Percentiles rank a stretch among this genome's conserved stretches.
Evolutionary conservation across 2,797 vertebrate genomes (phyloP).

Genomic region (Xiphorhynchus erythropygius): DNA sequence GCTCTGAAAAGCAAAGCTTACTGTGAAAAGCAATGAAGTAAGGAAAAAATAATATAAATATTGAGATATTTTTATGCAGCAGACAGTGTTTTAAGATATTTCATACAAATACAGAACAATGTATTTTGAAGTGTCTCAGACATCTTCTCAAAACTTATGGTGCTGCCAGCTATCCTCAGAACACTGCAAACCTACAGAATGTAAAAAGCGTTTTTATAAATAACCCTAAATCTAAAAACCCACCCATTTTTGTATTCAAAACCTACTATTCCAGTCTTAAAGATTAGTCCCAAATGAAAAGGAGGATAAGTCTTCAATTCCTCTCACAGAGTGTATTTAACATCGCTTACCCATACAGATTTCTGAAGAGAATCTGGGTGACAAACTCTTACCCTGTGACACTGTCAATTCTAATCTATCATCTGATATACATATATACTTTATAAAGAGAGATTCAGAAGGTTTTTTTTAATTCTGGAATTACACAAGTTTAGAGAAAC

Average conservation of each 20-base stretch:
- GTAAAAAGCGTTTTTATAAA: slow-evolving; percentile 1
- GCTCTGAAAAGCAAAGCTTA: neutral
- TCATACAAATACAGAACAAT: neutral
- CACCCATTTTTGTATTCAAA: slow-evolving; percentile 21
- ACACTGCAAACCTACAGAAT: neutral
- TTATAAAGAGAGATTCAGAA: neutral
- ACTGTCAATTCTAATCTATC: slow-evolving; percentile 7
- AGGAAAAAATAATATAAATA: neutral
- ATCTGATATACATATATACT: neutral
- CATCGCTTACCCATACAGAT: neutral
- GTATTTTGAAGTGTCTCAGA: neutral
- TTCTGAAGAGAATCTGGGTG: slow-evolving; percentile 12
- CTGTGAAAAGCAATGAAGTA: slow-evolving; percentile 4
- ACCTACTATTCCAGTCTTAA: neutral
- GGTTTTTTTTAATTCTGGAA: neutral
- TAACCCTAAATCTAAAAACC: neutral
- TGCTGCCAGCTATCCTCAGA: neutral
- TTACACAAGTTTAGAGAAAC: neutral
- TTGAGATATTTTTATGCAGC: neutral
- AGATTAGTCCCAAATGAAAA: neutral
- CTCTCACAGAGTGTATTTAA: neutral
- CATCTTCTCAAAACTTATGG: neutral
- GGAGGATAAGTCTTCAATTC: neutral
- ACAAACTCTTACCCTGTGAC: neutral
- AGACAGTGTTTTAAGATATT: slow-evolving; percentile 19